These are phyloP conservation scores for Pogonocherus hispidulus DNA, from an alignment of 2,888 invertebrate genomes.

Conservation along the genomic window DNA sequence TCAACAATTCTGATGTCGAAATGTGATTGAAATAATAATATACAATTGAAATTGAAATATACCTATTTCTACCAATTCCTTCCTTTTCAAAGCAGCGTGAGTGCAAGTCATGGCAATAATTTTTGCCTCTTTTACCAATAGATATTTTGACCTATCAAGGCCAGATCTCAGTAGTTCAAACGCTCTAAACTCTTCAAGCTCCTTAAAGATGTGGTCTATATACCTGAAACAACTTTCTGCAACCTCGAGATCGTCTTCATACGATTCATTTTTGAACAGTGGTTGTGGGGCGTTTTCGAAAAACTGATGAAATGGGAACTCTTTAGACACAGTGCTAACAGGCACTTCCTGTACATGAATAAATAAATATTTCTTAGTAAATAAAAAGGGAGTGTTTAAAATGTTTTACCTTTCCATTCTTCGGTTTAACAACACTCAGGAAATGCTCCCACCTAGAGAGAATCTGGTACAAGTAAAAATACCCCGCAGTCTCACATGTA, in stretches of 20 bases:
- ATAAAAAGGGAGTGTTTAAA: conserved; percentile 1
- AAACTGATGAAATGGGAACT: conserved; percentile 95
- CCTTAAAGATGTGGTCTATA: conserved; percentile 95
- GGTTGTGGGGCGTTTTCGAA: conserved; percentile 95
- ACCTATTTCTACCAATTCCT: conserved; percentile 95
- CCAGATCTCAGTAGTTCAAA: conserved; percentile 97
- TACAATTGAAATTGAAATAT: no score
- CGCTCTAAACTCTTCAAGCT: conserved; percentile 97
- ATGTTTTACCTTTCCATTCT: conserved; percentile 64
- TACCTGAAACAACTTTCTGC: conserved; percentile 96
- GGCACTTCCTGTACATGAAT: conserved; percentile 38
- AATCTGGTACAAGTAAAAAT: conserved; percentile 96
- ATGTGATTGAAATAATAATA: no score
- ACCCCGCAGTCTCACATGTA: conserved; percentile 98
- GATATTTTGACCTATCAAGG: conserved; percentile 94
- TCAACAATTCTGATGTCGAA: no score
- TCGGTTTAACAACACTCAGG: conserved; percentile 74
- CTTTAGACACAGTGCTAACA: conserved; percentile 74
- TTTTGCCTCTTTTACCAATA: conserved; percentile 98
- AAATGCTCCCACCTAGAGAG: conserved; percentile 94
- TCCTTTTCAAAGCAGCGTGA: conserved; percentile 96
- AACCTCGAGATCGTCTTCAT: conserved; percentile 87
- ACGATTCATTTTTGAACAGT: conserved; percentile 84
- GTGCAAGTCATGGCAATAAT: conserved; percentile 99
- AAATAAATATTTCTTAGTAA: not conserved